Conservation (phyloP, 2,113 vertebrate genomes). For the Dinomys branickii region DNA sequence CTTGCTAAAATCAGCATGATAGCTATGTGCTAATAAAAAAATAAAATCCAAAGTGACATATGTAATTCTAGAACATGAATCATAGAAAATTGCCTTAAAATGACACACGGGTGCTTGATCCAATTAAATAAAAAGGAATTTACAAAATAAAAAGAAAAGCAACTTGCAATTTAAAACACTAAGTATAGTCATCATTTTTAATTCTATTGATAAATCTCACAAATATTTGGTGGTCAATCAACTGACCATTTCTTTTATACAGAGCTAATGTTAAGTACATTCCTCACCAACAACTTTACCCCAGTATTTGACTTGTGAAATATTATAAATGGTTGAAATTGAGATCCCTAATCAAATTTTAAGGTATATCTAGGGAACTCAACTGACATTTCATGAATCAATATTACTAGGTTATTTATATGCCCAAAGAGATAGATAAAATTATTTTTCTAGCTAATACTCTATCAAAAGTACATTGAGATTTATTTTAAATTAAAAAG, state of each 20-base stretch:
- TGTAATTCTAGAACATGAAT: neutral
- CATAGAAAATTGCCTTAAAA: neutral
- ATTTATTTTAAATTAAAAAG: neutral
- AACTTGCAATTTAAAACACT: neutral
- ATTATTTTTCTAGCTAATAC: conserved; percentile 61
- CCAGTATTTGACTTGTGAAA: accelerated
- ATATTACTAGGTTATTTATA: conserved; percentile 58
- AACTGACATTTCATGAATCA: conserved; percentile 7
- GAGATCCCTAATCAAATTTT: neutral
- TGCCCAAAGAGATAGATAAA: conserved; percentile 32
- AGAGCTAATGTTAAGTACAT: neutral
- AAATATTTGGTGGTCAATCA: neutral
- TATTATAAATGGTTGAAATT: neutral
- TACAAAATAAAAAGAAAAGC: neutral
- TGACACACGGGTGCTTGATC: neutral
- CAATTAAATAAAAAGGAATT: neutral
- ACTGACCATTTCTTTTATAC: neutral
- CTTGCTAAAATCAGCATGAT: neutral
- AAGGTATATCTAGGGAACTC: neutral
- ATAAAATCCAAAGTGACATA: neutral
- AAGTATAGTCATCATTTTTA: neutral
- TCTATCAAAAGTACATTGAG: neutral
- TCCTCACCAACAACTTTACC: neutral
- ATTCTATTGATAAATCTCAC: neutral
- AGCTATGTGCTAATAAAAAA: neutral